Evolutionary conservation across 2,113 vertebrate species (phyloP).

Genomic region (Rutilus rutilus): DNA sequence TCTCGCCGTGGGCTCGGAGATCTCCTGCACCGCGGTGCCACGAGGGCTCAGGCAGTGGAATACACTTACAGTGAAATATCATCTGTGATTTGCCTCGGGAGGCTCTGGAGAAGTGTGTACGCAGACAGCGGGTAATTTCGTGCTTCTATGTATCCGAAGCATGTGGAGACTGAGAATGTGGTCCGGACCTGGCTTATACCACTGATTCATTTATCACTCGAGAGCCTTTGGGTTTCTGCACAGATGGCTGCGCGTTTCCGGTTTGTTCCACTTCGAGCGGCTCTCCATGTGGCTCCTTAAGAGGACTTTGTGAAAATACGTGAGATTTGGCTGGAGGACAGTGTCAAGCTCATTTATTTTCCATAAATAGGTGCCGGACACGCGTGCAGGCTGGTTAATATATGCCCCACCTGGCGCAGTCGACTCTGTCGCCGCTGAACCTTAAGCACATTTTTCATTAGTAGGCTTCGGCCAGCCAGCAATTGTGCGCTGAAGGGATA

Average conservation of each 20-base stretch:
- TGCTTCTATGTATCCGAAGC: constrained; percentile 45
- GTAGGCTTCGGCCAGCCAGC: constrained; percentile 48
- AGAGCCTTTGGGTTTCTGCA: constrained; percentile 58
- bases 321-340: constrained; percentile 52
- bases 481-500: constrained; percentile 55
- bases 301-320: constrained; percentile 48
- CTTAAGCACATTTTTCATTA: constrained; percentile 61
- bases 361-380: constrained; percentile 56
- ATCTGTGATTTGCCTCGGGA: constrained; percentile 61
- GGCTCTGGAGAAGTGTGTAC: constrained; percentile 54
- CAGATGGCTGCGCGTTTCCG: constrained; percentile 64
- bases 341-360: constrained; percentile 56
- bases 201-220: constrained; percentile 69
- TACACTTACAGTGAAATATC: constrained; percentile 66
- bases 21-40: constrained; percentile 36
- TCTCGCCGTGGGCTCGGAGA: constrained; percentile 36
- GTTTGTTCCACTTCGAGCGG: constrained; percentile 57
- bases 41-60: constrained; percentile 43
- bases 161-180: constrained; percentile 53
- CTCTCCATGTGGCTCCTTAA: constrained; percentile 35
- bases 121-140: constrained; percentile 57
- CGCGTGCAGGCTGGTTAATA: constrained; percentile 39
- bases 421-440: constrained; percentile 55
- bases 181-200: constrained; percentile 61
- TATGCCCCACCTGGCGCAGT: constrained; percentile 52